Conservation (phyloP, 2,113 vertebrate species). For the Colossoma macropomum region DNA sequence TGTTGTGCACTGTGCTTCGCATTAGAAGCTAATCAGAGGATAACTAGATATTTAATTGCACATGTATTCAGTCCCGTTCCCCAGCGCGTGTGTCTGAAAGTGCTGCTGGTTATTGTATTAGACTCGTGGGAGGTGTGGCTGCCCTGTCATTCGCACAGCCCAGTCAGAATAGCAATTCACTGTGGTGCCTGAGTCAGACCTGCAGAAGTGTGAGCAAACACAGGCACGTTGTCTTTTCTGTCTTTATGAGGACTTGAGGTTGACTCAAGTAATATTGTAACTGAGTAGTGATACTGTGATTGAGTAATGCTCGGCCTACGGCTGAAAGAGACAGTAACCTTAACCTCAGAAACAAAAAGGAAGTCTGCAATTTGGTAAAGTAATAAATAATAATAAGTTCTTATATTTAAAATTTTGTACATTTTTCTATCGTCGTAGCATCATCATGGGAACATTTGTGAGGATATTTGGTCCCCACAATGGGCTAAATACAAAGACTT, state of each 20-base stretch:
- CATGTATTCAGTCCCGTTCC: slow-evolving; percentile 37
- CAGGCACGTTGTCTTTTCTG: neutral
- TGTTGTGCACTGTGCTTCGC: slow-evolving; percentile 25
- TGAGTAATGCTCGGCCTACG: neutral
- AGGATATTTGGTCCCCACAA: neutral
- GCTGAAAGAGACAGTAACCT: neutral
- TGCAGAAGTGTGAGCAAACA: slow-evolving; percentile 15
- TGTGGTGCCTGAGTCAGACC: slow-evolving; percentile 25
- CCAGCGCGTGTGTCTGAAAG: slow-evolving; percentile 17
- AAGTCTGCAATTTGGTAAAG: too few relatives aligned
- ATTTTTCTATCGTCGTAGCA: too few relatives aligned
- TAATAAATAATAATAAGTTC: too few relatives aligned
- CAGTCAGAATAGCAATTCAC: slow-evolving; percentile 34
- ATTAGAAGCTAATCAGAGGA: slow-evolving; percentile 41
- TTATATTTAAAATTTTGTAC: too few relatives aligned
- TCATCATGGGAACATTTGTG: neutral
- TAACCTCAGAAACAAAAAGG: too few relatives aligned
- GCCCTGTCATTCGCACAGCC: slow-evolving; percentile 22
- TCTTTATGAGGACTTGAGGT: too few relatives aligned
- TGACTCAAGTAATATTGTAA: too few relatives aligned
- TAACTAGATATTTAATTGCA: slow-evolving; percentile 51
- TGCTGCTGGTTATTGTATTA: slow-evolving; percentile 54
- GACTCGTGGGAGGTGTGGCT: slow-evolving; percentile 47
- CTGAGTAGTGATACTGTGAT: slow-evolving; percentile 13
- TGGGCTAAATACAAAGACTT: neutral